Percentiles rank a stretch among this genome's conserved stretches.
Evolutionary conservation across 2,797 vertebrate species (phyloP).

Genomic region (Thunnus albacares): DNA sequence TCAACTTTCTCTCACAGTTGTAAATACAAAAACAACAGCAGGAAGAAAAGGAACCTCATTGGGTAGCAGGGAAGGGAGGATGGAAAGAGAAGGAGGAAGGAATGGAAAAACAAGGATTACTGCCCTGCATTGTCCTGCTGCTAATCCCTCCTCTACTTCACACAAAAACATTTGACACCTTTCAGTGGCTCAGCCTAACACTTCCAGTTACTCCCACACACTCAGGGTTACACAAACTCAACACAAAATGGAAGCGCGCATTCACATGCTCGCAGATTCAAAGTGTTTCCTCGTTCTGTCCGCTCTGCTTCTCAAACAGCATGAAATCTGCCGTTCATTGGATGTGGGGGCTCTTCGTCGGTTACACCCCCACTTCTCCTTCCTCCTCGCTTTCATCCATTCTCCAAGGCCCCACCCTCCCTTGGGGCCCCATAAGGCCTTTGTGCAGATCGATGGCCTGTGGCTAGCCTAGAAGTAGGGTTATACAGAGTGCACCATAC

Average conservation of each 20-base stretch:
- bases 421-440: slow-evolving; percentile 62
- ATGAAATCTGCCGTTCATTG: slow-evolving; percentile 72
- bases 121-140: slow-evolving; percentile 66
- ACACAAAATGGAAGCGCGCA: slow-evolving; percentile 43
- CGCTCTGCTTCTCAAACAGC: slow-evolving; percentile 66
- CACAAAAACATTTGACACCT: slow-evolving; percentile 80
- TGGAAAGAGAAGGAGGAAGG: slow-evolving; percentile 30
- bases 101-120: slow-evolving; percentile 72
- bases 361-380: slow-evolving; percentile 46
- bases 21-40: slow-evolving; percentile 30
- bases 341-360: slow-evolving; percentile 42
- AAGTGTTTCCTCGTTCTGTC: slow-evolving; percentile 49
- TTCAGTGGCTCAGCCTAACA: slow-evolving; percentile 61
- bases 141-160: slow-evolving; percentile 70
- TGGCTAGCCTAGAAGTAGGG: slow-evolving; percentile 67
- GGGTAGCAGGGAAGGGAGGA: slow-evolving; percentile 38
- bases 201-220: slow-evolving; percentile 62
- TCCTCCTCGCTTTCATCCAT: slow-evolving; percentile 71
- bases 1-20: slow-evolving; percentile 51
- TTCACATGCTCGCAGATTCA: slow-evolving; percentile 46
- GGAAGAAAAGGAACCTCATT: slow-evolving; percentile 15
- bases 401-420: slow-evolving; percentile 58
- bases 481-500: slow-evolving; percentile 61
- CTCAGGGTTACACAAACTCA: slow-evolving; percentile 52
- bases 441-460: slow-evolving; percentile 74